These are phyloP conservation scores for Galemys pyrenaicus DNA, from an alignment of 2,113 vertebrate species.

Conservation along the genomic window DNA sequence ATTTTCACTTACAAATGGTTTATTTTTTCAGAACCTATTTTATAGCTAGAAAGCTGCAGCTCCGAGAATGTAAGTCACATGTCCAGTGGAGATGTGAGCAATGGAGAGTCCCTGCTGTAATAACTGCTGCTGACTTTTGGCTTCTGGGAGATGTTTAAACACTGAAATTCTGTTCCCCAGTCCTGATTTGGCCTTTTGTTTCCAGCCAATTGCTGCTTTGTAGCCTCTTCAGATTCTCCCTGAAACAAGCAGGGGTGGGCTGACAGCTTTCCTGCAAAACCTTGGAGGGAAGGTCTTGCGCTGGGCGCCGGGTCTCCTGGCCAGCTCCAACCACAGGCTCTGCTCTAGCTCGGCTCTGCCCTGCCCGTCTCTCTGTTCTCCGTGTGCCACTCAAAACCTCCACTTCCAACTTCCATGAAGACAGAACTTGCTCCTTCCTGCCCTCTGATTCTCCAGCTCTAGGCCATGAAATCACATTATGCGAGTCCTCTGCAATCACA, in stretches of 20 bases:
- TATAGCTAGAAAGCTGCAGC: not conserved
- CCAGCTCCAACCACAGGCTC: not conserved
- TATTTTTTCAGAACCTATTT: not conserved
- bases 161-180: not conserved
- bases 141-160: not conserved
- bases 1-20: not conserved
- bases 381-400: not conserved
- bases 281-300: no score
- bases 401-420: not conserved
- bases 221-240: not conserved
- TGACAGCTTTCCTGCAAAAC: not conserved
- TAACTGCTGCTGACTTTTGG: not conserved
- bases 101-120: fast-evolving
- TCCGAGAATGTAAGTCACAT: not conserved
- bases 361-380: not conserved
- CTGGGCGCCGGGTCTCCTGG: not conserved
- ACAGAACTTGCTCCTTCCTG: not conserved
- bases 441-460: not conserved
- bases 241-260: not conserved
- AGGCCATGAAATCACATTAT: not conserved
- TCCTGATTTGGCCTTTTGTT: not conserved
- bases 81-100: not conserved
- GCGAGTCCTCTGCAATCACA: fast-evolving
- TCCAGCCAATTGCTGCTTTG: not conserved
- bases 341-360: not conserved